Base-by-base conservation (phyloP, 2,113 vertebrate genomes). In the Nyctereutes procyonoides region DNA sequence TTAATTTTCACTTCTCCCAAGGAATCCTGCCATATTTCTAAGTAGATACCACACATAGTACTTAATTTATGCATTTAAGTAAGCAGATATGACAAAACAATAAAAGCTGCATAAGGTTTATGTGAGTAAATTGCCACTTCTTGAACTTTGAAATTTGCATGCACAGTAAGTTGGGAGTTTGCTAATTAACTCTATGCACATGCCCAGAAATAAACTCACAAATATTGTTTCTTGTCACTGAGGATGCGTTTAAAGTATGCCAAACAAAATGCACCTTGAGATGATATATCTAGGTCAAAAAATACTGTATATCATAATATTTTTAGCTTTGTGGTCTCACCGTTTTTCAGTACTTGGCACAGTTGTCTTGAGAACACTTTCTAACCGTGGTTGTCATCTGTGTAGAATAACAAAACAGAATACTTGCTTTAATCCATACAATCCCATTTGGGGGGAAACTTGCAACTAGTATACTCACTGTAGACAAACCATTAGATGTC, bases 141-240 rank as follows among this genome's bases (percentile, higher is more conserved):
- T 95, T 98, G 97, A 97, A 96, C 96, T 98, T 97, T 97, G 95
- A 95, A 97, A 96, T 98, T 89, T 97, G 62, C 94, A 86, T 58
- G 35, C 88, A 86, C 10, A 83, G 73, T 97, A 91, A 96, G 88
- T 94, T 97, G 58, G 77, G 88, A 93, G 74, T 93, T 96, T 94
- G 93, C 95, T 96, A 97, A 98, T 97, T 97, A 98, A 95, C 94
- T 96, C 85, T 69, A 62, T 87, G 85, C 85, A 91, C 62, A 84
- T 89, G 73, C 11, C 96, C 90, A 89, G 90, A 96, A 98, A 88
- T 87, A 96, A 93, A 79, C n/a, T 95, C 84, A 91, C 67, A 95
- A 95, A 96, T 98, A 97, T 84, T 96, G 65, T 93, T 96, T 85
- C 71, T 97, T 97, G 77, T 96, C 94, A 96, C 63, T 60, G 51